Conservation (phyloP, 1,140 invertebrate genomes). For the Drosophila paulistorum region DNA sequence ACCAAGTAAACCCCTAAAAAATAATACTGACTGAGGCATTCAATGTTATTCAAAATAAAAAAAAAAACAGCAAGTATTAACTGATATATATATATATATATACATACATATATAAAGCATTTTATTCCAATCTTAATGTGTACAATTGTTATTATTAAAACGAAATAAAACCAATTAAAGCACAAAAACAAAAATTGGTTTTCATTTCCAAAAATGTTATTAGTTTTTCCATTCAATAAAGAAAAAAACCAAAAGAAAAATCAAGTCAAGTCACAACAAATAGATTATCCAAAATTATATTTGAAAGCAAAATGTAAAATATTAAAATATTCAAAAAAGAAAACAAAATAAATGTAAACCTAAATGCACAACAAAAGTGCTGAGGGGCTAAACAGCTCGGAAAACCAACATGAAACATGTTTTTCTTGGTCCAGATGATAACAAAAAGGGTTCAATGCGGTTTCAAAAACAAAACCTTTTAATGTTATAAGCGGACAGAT, state of each 20-base stretch:
- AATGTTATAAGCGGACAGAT: too few relatives aligned
- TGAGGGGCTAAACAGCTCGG: constrained; percentile 28
- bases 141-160: constrained; percentile 15
- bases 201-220: constrained; percentile 26
- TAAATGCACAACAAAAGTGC: constrained; percentile 53
- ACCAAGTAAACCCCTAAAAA: constrained; percentile 26
- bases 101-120: neutral
- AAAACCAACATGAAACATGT: neutral
- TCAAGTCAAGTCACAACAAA: constrained; percentile 48
- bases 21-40: constrained; percentile 77
- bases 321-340: constrained; percentile 27
- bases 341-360: constrained; percentile 30
- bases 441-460: neutral
- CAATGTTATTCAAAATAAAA: constrained; percentile 66
- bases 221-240: constrained; percentile 15
- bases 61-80: constrained; percentile 28
- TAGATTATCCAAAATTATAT: constrained; percentile 17
- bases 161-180: constrained; percentile 1
- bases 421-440: neutral
- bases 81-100: constrained; percentile 41
- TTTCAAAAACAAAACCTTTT: neutral
- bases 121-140: constrained; percentile 47
- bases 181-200: constrained; percentile 1
- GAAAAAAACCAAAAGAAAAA: neutral
- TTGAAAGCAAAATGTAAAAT: constrained; percentile 23